phyloP scores from a whole-genome alignment of 2,888 invertebrate species.

The Oscheius myriophilus region DNA sequence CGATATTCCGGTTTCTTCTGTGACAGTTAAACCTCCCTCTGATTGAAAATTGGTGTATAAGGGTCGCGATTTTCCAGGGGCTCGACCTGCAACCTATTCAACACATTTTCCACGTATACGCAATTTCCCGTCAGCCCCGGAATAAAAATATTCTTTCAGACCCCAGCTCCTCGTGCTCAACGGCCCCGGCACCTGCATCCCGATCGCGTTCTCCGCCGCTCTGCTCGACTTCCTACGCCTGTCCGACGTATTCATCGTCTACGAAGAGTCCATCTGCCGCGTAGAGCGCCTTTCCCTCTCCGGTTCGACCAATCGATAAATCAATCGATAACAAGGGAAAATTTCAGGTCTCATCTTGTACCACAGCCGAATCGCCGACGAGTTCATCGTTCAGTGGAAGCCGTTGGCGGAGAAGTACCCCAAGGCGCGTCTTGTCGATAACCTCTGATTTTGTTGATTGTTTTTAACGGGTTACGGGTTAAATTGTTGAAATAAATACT shows the following conservation, averaged over 20 bases:
- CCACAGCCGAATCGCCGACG: slow-evolving; percentile 80
- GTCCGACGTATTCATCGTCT: slow-evolving; percentile 77
- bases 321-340: not conserved
- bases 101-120: too few species aligned
- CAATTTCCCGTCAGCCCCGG: not conserved
- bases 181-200: slow-evolving; percentile 96
- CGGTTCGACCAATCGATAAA: slow-evolving; percentile 75
- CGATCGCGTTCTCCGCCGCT: slow-evolving; percentile 85
- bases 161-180: slow-evolving; percentile 88
- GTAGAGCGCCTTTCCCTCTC: slow-evolving; percentile 88
- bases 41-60: too few species aligned
- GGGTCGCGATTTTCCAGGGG: too few species aligned
- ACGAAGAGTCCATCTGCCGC: slow-evolving; percentile 93
- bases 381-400: slow-evolving; percentile 93
- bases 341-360: slow-evolving; percentile 78
- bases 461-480: not conserved
- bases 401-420: slow-evolving; percentile 79
- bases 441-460: too few species aligned
- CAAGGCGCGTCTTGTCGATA: slow-evolving; percentile 68
- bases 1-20: too few species aligned
- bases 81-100: too few species aligned
- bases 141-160: slow-evolving; percentile 64
- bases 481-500: not conserved
- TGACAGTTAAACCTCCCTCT: too few species aligned
- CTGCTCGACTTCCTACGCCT: slow-evolving; percentile 76